A percentile compares a stretch with the other conserved stretches of the same genome.
Evolutionary conservation across 1,140 invertebrate species (phyloP).

Genomic region (Chlorops oryzae): DNA sequence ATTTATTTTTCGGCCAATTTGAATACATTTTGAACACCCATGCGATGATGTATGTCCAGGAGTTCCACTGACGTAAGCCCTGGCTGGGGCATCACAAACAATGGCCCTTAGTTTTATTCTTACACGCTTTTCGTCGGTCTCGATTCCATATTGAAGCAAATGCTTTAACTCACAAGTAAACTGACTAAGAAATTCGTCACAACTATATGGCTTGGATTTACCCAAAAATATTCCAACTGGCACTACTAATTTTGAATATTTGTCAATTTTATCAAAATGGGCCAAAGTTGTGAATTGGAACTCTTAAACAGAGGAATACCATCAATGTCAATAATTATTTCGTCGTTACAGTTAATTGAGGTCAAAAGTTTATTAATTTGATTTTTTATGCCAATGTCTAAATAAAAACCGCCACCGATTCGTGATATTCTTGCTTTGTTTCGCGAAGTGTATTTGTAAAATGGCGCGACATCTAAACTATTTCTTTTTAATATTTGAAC

Average conservation of each 20-base stretch:
- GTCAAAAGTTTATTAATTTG: neutral
- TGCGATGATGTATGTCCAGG: slow-evolving; percentile 10
- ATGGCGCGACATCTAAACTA: neutral
- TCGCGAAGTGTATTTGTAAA: neutral
- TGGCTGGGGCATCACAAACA: slow-evolving; percentile 13
- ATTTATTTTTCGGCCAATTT: slow-evolving; percentile 16
- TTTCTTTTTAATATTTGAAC: neutral
- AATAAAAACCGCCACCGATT: slow-evolving; percentile 2
- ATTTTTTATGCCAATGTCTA: slow-evolving; percentile 1
- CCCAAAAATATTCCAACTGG: slow-evolving; percentile 8
- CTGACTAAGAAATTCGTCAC: neutral
- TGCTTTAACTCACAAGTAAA: slow-evolving; percentile 1
- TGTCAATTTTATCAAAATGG: slow-evolving; percentile 8
- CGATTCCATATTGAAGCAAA: neutral
- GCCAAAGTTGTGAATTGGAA: slow-evolving; percentile 7
- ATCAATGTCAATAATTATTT: slow-evolving; percentile 6
- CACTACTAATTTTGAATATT: slow-evolving; percentile 9
- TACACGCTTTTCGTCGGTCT: neutral
- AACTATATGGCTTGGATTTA: slow-evolving; percentile 2
- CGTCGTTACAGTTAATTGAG: neutral
- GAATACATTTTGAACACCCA: slow-evolving; percentile 13
- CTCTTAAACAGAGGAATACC: slow-evolving; percentile 3
- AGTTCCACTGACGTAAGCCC: slow-evolving; percentile 6
- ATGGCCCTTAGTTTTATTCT: slow-evolving; percentile 6
- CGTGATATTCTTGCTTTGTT: neutral